Evolutionary conservation across 23 tunicate species (phyloP).

Genomic region (Clavelina lepadiformis): DNA sequence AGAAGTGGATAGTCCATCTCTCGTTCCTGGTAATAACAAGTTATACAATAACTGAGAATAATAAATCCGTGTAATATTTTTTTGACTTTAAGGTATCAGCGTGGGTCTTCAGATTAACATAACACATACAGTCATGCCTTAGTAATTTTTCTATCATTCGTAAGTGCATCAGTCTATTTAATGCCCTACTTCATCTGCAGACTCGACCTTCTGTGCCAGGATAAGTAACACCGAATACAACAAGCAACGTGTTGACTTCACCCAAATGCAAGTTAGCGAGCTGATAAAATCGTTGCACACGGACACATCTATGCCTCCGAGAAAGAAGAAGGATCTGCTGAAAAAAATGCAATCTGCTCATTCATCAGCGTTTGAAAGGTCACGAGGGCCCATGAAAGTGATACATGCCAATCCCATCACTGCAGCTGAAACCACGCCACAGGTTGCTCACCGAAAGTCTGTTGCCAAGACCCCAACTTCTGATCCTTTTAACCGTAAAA

Average conservation of each 20-base stretch:
- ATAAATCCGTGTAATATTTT: too few species aligned
- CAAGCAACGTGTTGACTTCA: constrained; percentile 24
- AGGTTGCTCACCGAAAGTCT: not conserved
- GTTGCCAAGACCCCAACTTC: constrained; percentile 18
- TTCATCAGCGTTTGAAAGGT: constrained; percentile 23
- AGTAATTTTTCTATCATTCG: too few species aligned
- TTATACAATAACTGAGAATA: too few species aligned
- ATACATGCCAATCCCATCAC: not conserved
- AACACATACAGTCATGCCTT: too few species aligned
- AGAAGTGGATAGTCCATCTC: constrained; percentile 54
- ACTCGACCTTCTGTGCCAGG: constrained; percentile 29
- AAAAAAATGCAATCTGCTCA: constrained; percentile 55
- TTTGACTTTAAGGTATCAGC: too few species aligned
- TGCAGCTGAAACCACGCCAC: not conserved
- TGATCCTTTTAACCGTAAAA: constrained; percentile 7
- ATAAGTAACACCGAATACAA: constrained; percentile 34
- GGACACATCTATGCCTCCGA: constrained; percentile 8
- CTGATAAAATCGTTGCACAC: constrained; percentile 12
- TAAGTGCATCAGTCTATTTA: too few species aligned
- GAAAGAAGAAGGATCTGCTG: constrained; percentile 62
- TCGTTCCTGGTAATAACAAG: constrained; percentile 33
- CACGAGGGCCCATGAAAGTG: constrained; percentile 28
- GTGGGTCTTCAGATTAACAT: too few species aligned
- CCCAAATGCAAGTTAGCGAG: constrained; percentile 37
- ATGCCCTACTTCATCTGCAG: constrained; percentile 26